Percentiles rank a stretch among this genome's conserved stretches.
These are phyloP conservation scores for Rhinolophus sinicus DNA, from an alignment of 2,113 vertebrate genomes.

Conservation along the genomic window DNA sequence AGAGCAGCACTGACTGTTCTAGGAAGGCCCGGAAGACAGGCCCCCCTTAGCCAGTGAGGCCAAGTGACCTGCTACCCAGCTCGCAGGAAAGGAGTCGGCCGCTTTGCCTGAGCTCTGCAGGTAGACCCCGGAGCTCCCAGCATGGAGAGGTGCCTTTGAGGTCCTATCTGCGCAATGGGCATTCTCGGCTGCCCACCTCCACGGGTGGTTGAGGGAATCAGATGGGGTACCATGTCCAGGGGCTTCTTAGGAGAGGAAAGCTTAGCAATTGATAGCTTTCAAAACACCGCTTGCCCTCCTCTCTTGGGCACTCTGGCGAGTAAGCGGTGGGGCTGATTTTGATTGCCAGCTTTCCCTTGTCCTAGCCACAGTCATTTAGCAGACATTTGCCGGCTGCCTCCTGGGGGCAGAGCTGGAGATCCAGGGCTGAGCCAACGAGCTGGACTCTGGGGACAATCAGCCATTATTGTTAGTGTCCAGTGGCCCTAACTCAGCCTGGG, in stretches of 20 bases:
- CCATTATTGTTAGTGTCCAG: background rate
- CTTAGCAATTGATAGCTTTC: fast-evolving
- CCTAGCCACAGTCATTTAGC: background rate
- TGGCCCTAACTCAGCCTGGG: background rate
- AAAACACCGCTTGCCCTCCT: background rate
- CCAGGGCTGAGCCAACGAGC: background rate
- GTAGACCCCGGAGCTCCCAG: background rate
- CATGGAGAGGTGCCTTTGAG: background rate
- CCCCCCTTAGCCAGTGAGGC: background rate
- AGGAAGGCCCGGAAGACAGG: background rate
- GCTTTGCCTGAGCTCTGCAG: background rate
- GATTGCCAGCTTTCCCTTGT: background rate
- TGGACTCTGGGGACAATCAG: background rate
- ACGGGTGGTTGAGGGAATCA: background rate
- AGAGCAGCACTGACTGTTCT: background rate
- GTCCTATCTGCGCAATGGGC: background rate
- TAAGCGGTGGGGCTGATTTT: background rate
- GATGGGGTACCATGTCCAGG: fast-evolving
- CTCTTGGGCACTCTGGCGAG: background rate
- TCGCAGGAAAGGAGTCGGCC: background rate
- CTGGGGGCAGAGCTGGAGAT: background rate
- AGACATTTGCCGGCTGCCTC: background rate
- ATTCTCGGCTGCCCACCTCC: too few species aligned
- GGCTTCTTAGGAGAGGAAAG: background rate
- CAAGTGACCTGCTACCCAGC: background rate